Evolutionary conservation across 53 echinoderm and acorn worm species (phyloP).

Genomic region (Astropecten irregularis): DNA sequence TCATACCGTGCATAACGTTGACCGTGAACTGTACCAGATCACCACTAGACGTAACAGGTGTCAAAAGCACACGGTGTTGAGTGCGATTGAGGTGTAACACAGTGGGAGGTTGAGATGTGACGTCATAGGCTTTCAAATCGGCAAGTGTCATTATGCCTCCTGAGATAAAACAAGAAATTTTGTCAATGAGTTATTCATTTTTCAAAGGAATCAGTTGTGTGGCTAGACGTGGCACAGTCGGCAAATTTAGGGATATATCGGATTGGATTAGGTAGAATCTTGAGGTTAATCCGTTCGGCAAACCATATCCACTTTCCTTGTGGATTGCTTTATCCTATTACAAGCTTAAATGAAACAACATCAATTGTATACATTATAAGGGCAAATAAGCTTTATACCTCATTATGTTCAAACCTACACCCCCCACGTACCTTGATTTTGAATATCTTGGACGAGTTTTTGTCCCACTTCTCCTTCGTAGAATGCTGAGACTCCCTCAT

Average conservation of each 20-base stretch:
- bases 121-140: slow-evolving; percentile 54
- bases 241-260: no score
- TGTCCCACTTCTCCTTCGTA: slow-evolving; percentile 59
- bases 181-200: no score
- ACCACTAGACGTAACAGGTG: slow-evolving; percentile 56
- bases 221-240: no score
- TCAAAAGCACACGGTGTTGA: slow-evolving; percentile 6
- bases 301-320: no score
- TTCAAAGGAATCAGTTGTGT: no score
- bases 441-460: slow-evolving; percentile 63
- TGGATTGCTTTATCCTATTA: no score
- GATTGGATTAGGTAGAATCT: no score
- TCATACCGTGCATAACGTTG: slow-evolving; percentile 55
- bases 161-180: slow-evolving; percentile 6
- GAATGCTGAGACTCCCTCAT: slow-evolving; percentile 52
- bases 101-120: not conserved
- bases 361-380: no score
- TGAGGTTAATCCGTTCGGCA: no score
- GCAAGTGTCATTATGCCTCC: slow-evolving; percentile 60
- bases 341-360: no score
- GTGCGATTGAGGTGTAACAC: not conserved
- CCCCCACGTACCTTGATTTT: slow-evolving; percentile 50
- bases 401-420: no score
- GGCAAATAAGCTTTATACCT: no score
- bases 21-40: slow-evolving; percentile 60